A percentile compares a stretch with the other conserved stretches of the same genome.
phyloP scores from a whole-genome alignment of 1,140 invertebrate species.

The Colletes latitarsis region DNA sequence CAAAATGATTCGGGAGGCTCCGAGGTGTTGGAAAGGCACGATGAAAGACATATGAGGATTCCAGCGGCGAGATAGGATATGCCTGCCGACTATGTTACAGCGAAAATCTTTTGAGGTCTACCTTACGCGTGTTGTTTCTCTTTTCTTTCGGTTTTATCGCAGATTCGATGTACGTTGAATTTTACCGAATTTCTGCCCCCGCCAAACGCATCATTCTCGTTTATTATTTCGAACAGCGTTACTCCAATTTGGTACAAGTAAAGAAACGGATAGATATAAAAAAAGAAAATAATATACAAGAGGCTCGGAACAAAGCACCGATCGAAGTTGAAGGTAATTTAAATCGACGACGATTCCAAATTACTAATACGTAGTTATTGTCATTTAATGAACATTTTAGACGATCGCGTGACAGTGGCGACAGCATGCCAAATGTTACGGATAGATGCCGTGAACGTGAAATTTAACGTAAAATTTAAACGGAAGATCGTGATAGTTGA shows the following conservation, averaged over 20 bases:
- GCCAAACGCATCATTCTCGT: background rate
- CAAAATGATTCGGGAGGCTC: constrained; percentile 56
- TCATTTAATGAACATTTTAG: background rate
- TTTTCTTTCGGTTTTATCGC: background rate
- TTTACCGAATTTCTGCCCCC: background rate
- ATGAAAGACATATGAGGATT: constrained; percentile 80
- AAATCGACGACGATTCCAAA: background rate
- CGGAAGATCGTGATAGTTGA: background rate
- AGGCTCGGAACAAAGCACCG: background rate
- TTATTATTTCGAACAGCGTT: background rate
- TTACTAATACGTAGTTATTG: background rate
- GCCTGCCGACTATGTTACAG: constrained; percentile 59
- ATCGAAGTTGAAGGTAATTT: background rate
- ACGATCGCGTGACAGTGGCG: background rate
- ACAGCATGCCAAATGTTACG: background rate
- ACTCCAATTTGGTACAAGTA: background rate
- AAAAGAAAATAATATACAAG: background rate
- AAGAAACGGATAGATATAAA: background rate
- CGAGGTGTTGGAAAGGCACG: constrained; percentile 71
- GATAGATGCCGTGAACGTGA: background rate
- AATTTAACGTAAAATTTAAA: background rate
- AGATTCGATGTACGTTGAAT: background rate
- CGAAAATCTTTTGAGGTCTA: constrained; percentile 44
- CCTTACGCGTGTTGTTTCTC: constrained; percentile 5
- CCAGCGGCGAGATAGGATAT: constrained; percentile 78